Evolutionary conservation across 2,797 vertebrate genomes (phyloP).

Genomic region (Cyprinella venusta): DNA sequence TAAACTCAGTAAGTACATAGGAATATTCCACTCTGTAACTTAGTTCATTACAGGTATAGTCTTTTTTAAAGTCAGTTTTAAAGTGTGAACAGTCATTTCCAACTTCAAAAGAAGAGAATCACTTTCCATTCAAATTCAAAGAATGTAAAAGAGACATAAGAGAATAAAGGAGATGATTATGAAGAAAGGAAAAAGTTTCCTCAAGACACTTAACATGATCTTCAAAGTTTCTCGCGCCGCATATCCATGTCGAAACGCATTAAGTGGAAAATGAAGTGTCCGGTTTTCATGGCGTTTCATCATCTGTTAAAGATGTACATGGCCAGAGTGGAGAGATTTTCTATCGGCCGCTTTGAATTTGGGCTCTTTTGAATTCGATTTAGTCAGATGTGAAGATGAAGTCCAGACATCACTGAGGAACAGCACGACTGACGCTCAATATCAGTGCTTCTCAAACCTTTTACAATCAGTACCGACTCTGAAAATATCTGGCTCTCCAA

Average conservation of each 20-base stretch:
- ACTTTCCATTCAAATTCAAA: neutral
- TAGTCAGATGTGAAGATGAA: neutral
- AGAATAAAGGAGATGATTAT: neutral
- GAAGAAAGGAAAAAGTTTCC: slow-evolving; percentile 14
- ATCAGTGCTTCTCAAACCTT: too few relatives aligned
- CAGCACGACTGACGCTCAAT: neutral
- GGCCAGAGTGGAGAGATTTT: slow-evolving; percentile 1
- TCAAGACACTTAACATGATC: slow-evolving; percentile 10
- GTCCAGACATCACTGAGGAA: neutral
- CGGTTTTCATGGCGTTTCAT: slow-evolving; percentile 54
- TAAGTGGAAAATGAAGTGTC: slow-evolving; percentile 30
- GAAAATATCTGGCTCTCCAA: too few relatives aligned
- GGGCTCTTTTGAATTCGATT: neutral
- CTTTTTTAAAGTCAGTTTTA: neutral
- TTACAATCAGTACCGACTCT: too few relatives aligned
- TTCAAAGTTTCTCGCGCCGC: slow-evolving; percentile 4
- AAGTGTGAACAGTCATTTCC: neutral
- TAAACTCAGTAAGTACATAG: too few relatives aligned
- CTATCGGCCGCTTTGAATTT: neutral
- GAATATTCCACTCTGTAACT: neutral
- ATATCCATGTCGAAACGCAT: slow-evolving; percentile 32
- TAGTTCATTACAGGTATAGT: neutral
- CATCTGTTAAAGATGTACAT: slow-evolving; percentile 17
- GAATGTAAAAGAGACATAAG: neutral
- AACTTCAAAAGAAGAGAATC: neutral